Base-by-base conservation (phyloP, 2,113 vertebrate species). In the Cryptotis parvus region DNA sequence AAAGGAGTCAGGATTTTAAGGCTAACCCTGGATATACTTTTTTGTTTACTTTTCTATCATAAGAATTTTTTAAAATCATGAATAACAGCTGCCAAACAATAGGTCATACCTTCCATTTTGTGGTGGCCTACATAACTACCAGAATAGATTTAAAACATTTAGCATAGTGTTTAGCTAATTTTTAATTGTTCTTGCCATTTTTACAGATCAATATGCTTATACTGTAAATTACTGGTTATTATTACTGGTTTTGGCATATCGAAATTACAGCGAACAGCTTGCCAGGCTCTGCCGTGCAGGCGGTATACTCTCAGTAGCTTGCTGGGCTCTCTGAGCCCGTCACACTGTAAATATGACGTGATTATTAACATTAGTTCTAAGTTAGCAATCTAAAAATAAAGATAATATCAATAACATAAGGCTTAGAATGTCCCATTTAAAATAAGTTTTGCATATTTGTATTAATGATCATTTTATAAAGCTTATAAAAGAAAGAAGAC, bases 401-500 rank as follows among this genome's bases (percentile, higher is more conserved):
- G 90, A 87, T 3, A 87, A 58, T 31, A 29, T 37, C 66, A 65
- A n/a, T 55, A 74, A 52, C 37, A 33, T 6, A n/a, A 45, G 39
- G 0, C 16, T n/a, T 29, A 90, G 16, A n/a, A 69, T 52, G 1
- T 29, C 8, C 3, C 58, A 24, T 9, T 83, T 4, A 82, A 84
- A 39, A 75, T 87, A 52, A 82, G 4, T 82, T 73, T n/a, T 58
- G 72, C 33, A 58, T 84, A 85, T 63, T 89, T 58, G 55, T 74
- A 83, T 72, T 91, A 86, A 94, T 82, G 78, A 74, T 90, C 35
- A 63, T 95, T 89, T 86, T 49, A 45, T 37, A 90, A 84, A n/a
- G 26, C 74, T 83, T 73, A 37, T 63, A 85, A 87, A 90, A 45
- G 37, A 41, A 87, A 92, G 26, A 91, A 45, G 11, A 45, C 43